Base-by-base conservation (phyloP, 53 echinoderm and acorn worm genomes). In the Antedon mediterranea region DNA sequence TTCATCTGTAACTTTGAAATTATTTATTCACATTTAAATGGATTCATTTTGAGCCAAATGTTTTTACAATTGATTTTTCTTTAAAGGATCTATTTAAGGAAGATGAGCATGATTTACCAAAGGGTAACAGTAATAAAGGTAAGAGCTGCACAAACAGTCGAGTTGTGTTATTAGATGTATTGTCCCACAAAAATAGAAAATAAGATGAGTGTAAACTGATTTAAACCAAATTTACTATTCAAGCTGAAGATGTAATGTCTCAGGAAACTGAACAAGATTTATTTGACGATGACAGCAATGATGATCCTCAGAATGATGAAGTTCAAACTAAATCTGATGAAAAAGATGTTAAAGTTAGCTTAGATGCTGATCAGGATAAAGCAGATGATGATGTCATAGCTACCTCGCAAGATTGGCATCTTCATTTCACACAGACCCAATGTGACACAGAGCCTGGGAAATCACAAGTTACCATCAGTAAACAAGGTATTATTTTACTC, bases 341-440 rank as follows among this genome's bases (percentile, higher is more conserved):
- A 37, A 57, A 57, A 57, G 57, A 18, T 9, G 57, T 26, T 26
- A 57, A 18, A 3, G 57, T 3, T 57, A 23, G 23, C 57, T 26
- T 18, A 26, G 18, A 20, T 7, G 43, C 27, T 43, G 79, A 76
- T 23, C 79, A 71, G 2, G 72, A 41, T 29, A 43, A 32, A 37
- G 80, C 34, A 28, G 42, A 3, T 0, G 33, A 28, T 0, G 75
- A 30, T 74, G 70, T 71, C 33, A 43, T 74, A 28, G 73, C 32
- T 4, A 73, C 77, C 0, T 85, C 89, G 3, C 81, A 86, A 34
- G 89, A 86, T 74, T 78, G 83, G 72, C 76, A 42, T 18, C 81
- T 89, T 30, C 89, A 83, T 81, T 81, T 86, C 32, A 86, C 89
- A 0, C 86, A 83, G 28, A 83, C 89, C 6, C 89, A 89, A 43